phyloP scores from a whole-genome alignment of 2,888 invertebrate genomes.

The Allacma fusca region DNA sequence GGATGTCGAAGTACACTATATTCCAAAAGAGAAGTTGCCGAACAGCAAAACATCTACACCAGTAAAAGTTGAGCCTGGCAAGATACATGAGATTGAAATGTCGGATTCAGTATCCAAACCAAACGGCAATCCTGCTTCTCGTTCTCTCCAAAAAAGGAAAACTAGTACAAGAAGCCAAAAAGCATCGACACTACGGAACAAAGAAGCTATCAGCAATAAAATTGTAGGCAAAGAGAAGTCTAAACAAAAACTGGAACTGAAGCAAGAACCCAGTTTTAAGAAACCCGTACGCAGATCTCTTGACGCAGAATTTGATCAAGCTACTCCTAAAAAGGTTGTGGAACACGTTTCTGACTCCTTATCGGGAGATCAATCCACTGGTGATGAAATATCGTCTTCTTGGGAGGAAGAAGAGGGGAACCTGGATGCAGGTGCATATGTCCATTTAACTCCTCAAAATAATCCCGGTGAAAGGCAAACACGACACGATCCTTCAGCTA shows the following conservation, averaged over 20 bases:
- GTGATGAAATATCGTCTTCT: constrained; percentile 6
- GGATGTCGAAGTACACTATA: no score
- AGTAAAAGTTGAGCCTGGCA: no score
- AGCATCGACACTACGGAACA: no score
- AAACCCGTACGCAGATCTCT: constrained; percentile 24
- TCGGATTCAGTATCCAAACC: no score
- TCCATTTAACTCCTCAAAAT: not conserved
- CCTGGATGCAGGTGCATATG: not conserved
- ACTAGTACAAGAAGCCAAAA: no score
- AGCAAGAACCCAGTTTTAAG: not conserved
- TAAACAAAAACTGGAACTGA: not conserved
- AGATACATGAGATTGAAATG: no score
- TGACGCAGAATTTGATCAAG: constrained; percentile 30
- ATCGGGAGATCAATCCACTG: not conserved
- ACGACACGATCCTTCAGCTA: no score
- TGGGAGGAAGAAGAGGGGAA: constrained; percentile 25
- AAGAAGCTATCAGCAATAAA: not conserved
- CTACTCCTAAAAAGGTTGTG: not conserved
- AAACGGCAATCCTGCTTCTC: no score
- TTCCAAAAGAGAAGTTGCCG: no score
- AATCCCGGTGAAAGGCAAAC: no score
- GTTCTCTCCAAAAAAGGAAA: no score
- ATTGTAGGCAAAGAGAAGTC: not conserved
- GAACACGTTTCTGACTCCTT: not conserved
- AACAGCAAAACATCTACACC: no score